Base-by-base conservation (phyloP, 2,113 vertebrate species). In the Oreochromis tanganicae region DNA sequence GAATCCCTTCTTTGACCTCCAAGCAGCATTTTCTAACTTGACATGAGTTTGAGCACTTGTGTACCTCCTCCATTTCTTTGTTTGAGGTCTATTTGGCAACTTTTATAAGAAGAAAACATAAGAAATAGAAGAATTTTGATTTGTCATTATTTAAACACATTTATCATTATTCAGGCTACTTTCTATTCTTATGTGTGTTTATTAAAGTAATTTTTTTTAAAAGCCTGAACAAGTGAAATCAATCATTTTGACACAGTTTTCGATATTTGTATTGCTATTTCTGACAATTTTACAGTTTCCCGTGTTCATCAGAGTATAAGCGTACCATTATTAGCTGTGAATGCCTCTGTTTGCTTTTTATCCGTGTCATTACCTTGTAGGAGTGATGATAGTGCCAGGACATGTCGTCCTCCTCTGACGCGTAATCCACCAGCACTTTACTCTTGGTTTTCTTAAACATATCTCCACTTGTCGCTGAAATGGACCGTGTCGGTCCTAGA, bases 361-460 rank as follows among this genome's bases (percentile, higher is more conserved):
- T 84, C 82, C 3, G 79, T 55, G 59, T 88, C 38, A 4, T 94
- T 95, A 97, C 96, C 96, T 96, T 95, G 11, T 96, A 95, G 85
- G 94, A 95, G 94, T 95, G 96, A 85, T 95, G 95, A 36, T 95
- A 88, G 87, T 95, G 97, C 96, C 96, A 97, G 68, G 95, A 95
- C 94, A 95, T 95, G 92, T 97, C 96, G 87, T 96, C 97, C 81
- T 97, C 97, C 75, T 97, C 97, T 38, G 97, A 96, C 87, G 95
- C 94, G 56, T 95, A 95, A 84, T 97, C 96, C 95, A 97, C 96
- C 93, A 97, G 84, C 81, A 96, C 95, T 95, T 96, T 95, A 83
- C 96, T 96, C 89, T 96, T 97, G 91, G 95, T 97, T 88, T 94
- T 96, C 90, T 95, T 96, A 36, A 97, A 97, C 97, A 97, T 97